Conservation (phyloP, 2,888 invertebrate genomes). For the Alsophila aescularia region DNA sequence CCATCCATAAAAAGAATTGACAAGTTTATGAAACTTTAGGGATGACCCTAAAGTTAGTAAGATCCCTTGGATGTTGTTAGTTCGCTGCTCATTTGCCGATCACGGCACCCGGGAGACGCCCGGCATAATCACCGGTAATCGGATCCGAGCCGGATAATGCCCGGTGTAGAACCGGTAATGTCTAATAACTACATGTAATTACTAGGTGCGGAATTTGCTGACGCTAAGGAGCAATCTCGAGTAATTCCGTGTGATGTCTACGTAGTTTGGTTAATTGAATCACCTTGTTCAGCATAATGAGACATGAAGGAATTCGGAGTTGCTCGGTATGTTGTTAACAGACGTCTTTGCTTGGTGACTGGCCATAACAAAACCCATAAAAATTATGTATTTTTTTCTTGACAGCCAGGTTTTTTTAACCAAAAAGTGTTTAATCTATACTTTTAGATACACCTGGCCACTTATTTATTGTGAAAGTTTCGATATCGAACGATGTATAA, state of each 20-base stretch:
- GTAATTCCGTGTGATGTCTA: conserved; percentile 2
- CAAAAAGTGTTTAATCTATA: too few species aligned
- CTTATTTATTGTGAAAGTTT: too few species aligned
- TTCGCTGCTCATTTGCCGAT: conserved; percentile 36
- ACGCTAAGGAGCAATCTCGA: conserved; percentile 14
- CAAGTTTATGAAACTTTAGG: conserved; percentile 42
- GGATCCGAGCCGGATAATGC: conserved; percentile 23
- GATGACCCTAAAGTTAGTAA: conserved; percentile 44
- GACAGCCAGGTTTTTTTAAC: too few species aligned
- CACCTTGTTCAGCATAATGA: conserved; percentile 5
- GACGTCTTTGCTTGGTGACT: too few species aligned
- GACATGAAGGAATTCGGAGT: conserved; percentile 15
- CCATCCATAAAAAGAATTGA: conserved; percentile 42
- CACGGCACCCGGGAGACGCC: conserved; percentile 23
- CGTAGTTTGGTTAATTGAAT: conserved; percentile 16
- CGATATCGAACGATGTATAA: too few species aligned
- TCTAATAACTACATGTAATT: conserved; percentile 30
- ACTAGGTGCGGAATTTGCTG: conserved; percentile 17
- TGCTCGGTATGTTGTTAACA: too few species aligned
- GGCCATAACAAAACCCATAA: too few species aligned
- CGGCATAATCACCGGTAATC: conserved; percentile 24
- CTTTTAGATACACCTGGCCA: too few species aligned
- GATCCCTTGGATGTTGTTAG: conserved; percentile 30
- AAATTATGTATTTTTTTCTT: too few species aligned
- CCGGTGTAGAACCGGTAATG: conserved; percentile 21